These are phyloP conservation scores for Drosophila algonquin DNA, from an alignment of 2,888 invertebrate species.

Conservation along the genomic window DNA sequence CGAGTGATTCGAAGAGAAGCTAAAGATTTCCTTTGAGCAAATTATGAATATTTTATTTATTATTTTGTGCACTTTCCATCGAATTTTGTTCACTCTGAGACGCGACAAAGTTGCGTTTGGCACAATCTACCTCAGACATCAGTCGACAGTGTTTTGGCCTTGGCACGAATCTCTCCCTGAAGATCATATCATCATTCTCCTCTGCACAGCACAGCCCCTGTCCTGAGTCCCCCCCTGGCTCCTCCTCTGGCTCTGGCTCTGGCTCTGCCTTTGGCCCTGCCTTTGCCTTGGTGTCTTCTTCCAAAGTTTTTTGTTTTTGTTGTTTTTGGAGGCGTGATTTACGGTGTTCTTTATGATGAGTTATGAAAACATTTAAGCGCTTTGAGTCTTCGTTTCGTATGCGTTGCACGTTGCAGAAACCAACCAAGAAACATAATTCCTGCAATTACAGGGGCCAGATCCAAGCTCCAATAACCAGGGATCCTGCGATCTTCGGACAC, in stretches of 20 bases:
- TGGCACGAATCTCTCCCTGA: slow-evolving; percentile 55
- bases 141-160: slow-evolving; percentile 46
- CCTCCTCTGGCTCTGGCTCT: not conserved
- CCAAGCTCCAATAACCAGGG: too few relatives aligned
- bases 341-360: slow-evolving; percentile 46
- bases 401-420: slow-evolving; percentile 33
- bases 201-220: too few relatives aligned
- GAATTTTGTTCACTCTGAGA: not conserved
- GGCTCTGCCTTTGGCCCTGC: not conserved
- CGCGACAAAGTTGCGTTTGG: slow-evolving; percentile 3
- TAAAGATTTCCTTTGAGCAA: too few relatives aligned
- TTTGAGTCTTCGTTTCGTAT: slow-evolving; percentile 26
- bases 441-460: slow-evolving; percentile 27
- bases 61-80: not conserved
- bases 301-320: slow-evolving; percentile 31
- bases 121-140: slow-evolving; percentile 5
- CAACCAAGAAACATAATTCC: slow-evolving; percentile 27
- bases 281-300: not conserved
- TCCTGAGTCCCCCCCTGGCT: not conserved
- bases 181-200: slow-evolving; percentile 33
- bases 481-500: not conserved
- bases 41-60: not conserved
- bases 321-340: slow-evolving; percentile 61
- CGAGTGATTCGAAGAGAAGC: too few relatives aligned
- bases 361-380: slow-evolving; percentile 48